phyloP scores from a whole-genome alignment of 2,113 vertebrate species.

The Ctenomys sociabilis region DNA sequence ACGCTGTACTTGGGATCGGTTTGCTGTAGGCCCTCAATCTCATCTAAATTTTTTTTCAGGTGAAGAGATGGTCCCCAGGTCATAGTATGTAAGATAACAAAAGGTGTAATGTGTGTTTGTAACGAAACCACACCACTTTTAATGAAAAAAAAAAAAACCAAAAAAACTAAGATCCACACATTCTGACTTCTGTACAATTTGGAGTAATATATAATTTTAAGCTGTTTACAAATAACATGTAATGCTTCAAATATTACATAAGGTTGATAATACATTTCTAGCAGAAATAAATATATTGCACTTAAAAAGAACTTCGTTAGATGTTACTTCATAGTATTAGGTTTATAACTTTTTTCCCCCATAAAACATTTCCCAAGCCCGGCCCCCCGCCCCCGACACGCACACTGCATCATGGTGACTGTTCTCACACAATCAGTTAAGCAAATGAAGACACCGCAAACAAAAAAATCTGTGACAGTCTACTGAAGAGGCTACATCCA shows the following conservation, averaged over 20 bases:
- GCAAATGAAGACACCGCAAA: slow-evolving; percentile 87
- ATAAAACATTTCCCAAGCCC: slow-evolving; percentile 87
- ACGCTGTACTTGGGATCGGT: not conserved
- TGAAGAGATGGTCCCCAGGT: not conserved
- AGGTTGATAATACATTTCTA: slow-evolving; percentile 93
- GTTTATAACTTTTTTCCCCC: slow-evolving; percentile 85
- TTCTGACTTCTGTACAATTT: slow-evolving; percentile 88
- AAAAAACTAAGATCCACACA: slow-evolving; percentile 85
- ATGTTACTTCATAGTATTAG: slow-evolving; percentile 87
- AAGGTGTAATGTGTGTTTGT: slow-evolving; percentile 71
- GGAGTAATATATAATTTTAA: slow-evolving; percentile 92
- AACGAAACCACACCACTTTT: slow-evolving; percentile 86
- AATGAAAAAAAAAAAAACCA: slow-evolving; percentile 89
- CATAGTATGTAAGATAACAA: not conserved
- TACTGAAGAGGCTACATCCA: slow-evolving; percentile 82
- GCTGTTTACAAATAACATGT: slow-evolving; percentile 96
- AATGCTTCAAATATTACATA: slow-evolving; percentile 95
- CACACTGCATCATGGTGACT: slow-evolving; percentile 85
- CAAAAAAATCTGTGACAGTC: slow-evolving; percentile 82
- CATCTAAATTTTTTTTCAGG: not conserved
- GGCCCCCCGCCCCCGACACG: slow-evolving; percentile 75
- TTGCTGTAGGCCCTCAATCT: not conserved
- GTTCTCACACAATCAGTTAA: slow-evolving; percentile 85
- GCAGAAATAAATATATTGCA: slow-evolving; percentile 99
- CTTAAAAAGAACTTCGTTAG: slow-evolving; percentile 92